A percentile compares a stretch with the other conserved stretches of the same genome.
Conservation (phyloP, 2,888 invertebrate species). For the Diploptera punctata region DNA sequence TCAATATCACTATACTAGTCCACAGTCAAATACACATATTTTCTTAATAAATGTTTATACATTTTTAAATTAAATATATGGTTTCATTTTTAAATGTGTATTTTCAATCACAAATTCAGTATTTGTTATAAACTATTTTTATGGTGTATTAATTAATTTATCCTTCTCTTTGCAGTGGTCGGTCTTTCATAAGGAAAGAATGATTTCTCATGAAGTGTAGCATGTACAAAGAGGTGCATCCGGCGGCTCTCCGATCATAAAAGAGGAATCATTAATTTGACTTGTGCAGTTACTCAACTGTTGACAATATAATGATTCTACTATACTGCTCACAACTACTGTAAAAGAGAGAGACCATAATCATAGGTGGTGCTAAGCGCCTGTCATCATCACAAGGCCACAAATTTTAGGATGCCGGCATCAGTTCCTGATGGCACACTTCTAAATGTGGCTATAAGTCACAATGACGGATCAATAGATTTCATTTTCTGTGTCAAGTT, state of each 20-base stretch:
- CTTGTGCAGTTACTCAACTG: constrained; percentile 4
- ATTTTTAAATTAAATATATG: not conserved
- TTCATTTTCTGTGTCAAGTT: constrained; percentile 9
- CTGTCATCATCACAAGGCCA: constrained; percentile 12
- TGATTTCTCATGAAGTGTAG: constrained; percentile 34
- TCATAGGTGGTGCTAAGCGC: constrained; percentile 7
- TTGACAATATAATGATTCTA: not conserved
- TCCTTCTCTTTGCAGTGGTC: constrained; percentile 37
- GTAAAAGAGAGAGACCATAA: not conserved
- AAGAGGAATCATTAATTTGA: constrained; percentile 1
- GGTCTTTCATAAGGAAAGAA: constrained; percentile 41
- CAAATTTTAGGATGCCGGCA: not conserved
- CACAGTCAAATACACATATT: no score
- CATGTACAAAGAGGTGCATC: constrained; percentile 36
- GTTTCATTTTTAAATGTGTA: not conserved
- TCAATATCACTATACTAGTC: no score
- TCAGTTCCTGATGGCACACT: not conserved
- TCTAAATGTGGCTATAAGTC: constrained; percentile 1
- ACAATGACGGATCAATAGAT: not conserved
- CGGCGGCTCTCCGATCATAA: not conserved
- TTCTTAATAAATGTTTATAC: no score
- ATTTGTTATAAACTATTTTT: no score
- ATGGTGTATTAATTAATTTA: not conserved
- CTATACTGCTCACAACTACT: not conserved
- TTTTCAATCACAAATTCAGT: not conserved